Conservation (phyloP, 2,113 vertebrate genomes). For the Pelodiscus sinensis region DNA sequence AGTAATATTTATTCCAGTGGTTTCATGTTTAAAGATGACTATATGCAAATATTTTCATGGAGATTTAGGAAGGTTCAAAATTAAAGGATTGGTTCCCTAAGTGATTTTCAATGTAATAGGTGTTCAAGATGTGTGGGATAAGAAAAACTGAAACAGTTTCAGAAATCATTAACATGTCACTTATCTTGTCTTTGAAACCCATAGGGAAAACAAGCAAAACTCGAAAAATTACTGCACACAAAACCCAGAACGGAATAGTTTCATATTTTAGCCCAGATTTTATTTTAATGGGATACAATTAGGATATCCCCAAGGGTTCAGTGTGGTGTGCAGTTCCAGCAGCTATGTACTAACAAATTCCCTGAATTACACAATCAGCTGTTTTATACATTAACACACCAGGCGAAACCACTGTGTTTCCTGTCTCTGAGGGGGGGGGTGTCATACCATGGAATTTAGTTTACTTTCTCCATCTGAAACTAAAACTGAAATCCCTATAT, state of each 20-base stretch:
- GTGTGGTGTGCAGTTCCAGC: not conserved
- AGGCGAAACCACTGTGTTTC: not conserved
- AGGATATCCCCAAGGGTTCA: not conserved
- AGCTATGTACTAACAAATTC: constrained; percentile 9
- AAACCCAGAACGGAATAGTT: not conserved
- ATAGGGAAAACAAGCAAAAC: not conserved
- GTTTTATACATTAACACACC: constrained; percentile 34
- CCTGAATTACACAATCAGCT: constrained; percentile 39
- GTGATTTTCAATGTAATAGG: not conserved
- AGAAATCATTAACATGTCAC: too few species aligned
- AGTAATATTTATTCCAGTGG: constrained; percentile 46
- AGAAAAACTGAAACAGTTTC: not conserved
- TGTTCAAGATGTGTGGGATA: not conserved
- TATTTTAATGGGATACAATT: not conserved
- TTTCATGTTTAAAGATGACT: not conserved
- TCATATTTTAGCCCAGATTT: constrained; percentile 24
- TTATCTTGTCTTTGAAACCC: not conserved
- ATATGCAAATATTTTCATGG: not conserved
- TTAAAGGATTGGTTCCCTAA: not conserved
- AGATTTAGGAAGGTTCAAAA: not conserved
- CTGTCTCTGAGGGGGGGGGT: fast-evolving
- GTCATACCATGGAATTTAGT: not conserved
- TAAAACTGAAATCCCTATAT: not conserved
- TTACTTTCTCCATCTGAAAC: not conserved
- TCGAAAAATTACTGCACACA: not conserved